phyloP scores from a whole-genome alignment of 1,140 invertebrate genomes.

The Colletes gigas region DNA sequence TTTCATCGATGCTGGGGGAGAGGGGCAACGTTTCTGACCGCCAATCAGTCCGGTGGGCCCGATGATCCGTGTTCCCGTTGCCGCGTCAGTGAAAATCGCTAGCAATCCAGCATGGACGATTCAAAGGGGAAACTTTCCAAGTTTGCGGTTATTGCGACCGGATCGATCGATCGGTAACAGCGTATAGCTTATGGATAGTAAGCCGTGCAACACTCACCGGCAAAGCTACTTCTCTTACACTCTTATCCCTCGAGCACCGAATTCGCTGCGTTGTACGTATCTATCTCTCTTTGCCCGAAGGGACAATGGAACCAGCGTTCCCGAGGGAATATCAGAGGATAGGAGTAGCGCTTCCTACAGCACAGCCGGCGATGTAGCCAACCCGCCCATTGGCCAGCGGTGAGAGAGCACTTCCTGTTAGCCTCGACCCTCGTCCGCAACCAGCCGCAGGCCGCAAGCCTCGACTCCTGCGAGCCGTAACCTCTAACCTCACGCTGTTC shows the following conservation, averaged over 20 bases:
- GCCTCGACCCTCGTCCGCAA: slow-evolving; percentile 67
- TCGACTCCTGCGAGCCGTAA: slow-evolving; percentile 62
- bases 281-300: slow-evolving; percentile 43
- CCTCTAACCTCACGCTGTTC: slow-evolving; percentile 64
- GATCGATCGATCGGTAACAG: slow-evolving; percentile 43
- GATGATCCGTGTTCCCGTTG: slow-evolving; percentile 55
- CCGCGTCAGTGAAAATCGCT: slow-evolving; percentile 63
- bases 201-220: neutral
- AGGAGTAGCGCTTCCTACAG: slow-evolving; percentile 48
- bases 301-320: slow-evolving; percentile 53
- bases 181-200: slow-evolving; percentile 19
- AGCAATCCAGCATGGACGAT: slow-evolving; percentile 52
- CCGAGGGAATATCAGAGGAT: slow-evolving; percentile 62
- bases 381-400: slow-evolving; percentile 50
- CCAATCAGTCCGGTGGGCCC: slow-evolving; percentile 57
- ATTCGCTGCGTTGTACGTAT: neutral
- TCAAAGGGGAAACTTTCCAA: slow-evolving; percentile 64
- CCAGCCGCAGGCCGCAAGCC: slow-evolving; percentile 71
- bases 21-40: slow-evolving; percentile 58
- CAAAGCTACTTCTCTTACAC: neutral
- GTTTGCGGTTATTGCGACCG: slow-evolving; percentile 56
- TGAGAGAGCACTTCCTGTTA: slow-evolving; percentile 68
- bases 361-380: slow-evolving; percentile 49
- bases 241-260: slow-evolving; percentile 21
- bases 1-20: neutral